phyloP scores from a whole-genome alignment of 2,113 vertebrate species.

The Lutjanus erythropterus region DNA sequence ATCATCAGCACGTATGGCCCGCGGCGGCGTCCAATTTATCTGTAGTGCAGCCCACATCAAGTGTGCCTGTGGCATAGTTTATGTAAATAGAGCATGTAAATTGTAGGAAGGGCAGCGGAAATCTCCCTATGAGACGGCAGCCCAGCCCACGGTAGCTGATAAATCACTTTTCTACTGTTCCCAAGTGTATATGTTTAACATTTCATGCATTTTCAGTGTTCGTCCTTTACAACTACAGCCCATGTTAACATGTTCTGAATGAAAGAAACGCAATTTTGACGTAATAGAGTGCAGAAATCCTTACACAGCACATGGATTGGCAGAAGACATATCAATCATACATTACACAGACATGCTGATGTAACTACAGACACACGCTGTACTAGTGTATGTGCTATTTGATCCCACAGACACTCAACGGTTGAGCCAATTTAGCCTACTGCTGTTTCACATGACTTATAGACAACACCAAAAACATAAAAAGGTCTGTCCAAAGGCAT shows the following conservation, averaged over 20 bases:
- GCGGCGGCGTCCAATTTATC: constrained; percentile 32
- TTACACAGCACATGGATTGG: neutral
- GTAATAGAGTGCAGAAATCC: neutral
- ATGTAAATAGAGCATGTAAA: constrained; percentile 65
- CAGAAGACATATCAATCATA: neutral
- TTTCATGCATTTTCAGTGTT: constrained; percentile 20
- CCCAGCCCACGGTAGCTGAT: constrained; percentile 31
- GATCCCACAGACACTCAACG: too few species aligned
- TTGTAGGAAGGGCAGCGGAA: constrained; percentile 37
- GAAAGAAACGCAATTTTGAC: constrained; percentile 14
- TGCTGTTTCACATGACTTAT: too few species aligned
- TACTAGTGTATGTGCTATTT: too few species aligned
- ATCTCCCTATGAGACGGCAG: constrained; percentile 35
- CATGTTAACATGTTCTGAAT: constrained; percentile 20
- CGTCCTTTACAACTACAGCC: neutral
- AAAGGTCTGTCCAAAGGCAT: too few species aligned
- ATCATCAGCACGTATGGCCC: constrained; percentile 44
- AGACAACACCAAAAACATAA: too few species aligned
- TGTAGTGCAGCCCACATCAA: constrained; percentile 33
- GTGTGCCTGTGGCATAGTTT: constrained; percentile 45
- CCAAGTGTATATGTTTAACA: constrained; percentile 33
- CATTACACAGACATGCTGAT: neutral
- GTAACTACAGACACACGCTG: neutral
- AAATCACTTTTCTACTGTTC: constrained; percentile 43
- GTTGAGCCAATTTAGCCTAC: too few species aligned